Percentiles rank a stretch among this genome's conserved stretches.
Evolutionary conservation across 2,113 vertebrate species (phyloP).

Genomic region (Pheucticus melanocephalus): DNA sequence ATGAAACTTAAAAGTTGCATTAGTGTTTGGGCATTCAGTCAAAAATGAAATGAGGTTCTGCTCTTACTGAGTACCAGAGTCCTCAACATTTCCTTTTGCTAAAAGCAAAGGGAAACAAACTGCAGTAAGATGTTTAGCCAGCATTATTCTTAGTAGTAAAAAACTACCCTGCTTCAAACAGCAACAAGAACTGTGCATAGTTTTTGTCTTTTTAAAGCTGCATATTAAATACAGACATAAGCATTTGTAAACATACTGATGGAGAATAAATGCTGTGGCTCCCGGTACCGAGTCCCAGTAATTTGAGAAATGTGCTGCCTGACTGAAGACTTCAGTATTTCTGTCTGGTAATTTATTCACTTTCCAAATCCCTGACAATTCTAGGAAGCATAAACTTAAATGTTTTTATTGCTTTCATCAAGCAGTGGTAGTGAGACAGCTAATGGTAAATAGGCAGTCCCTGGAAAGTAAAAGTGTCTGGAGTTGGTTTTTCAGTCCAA

Average conservation of each 20-base stretch:
- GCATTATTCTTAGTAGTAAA: constrained; percentile 31
- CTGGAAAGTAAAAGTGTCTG: background rate
- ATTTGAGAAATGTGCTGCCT: constrained; percentile 41
- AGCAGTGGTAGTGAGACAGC: background rate
- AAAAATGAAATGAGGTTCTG: constrained; percentile 8
- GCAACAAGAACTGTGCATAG: background rate
- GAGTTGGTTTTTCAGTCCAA: background rate
- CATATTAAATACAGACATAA: constrained; percentile 34
- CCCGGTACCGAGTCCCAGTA: background rate
- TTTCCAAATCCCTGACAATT: background rate
- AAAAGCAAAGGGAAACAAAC: background rate
- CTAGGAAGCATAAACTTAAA: constrained; percentile 29
- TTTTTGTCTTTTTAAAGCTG: constrained; percentile 33
- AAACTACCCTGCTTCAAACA: constrained; percentile 23
- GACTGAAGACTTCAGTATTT: constrained; percentile 42
- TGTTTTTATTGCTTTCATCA: constrained; percentile 51
- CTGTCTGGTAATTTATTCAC: constrained; percentile 53
- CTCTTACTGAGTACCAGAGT: background rate
- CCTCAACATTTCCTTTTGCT: background rate
- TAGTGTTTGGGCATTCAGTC: background rate
- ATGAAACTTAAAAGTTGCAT: background rate
- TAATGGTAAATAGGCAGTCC: constrained; percentile 7
- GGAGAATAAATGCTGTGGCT: constrained; percentile 29
- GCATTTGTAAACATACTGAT: constrained; percentile 31
- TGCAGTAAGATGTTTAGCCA: background rate